Conservation (phyloP, 2,113 vertebrate species). For the Acrocephalus kingi region DNA sequence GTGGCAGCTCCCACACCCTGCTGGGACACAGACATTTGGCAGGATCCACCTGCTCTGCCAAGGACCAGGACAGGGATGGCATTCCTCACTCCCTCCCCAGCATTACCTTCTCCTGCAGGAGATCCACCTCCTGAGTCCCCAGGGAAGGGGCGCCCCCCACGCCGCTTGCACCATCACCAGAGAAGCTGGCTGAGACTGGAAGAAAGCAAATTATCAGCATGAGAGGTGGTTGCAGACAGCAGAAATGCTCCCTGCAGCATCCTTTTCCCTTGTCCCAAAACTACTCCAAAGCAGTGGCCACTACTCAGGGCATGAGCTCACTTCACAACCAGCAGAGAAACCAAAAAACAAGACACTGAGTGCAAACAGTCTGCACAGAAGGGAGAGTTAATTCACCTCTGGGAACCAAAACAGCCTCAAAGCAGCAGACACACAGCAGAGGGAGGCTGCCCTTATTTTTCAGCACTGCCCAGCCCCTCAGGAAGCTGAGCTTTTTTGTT, state of each 20-base stretch:
- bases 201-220: not conserved
- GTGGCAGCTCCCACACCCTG: not conserved
- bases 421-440: not conserved
- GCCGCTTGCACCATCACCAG: not conserved
- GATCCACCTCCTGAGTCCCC: not conserved
- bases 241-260: not conserved
- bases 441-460: not conserved
- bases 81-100: not conserved
- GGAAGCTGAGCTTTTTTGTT: not conserved
- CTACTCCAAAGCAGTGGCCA: not conserved
- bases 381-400: not conserved
- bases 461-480: not conserved
- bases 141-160: not conserved
- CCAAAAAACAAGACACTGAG: too few species aligned
- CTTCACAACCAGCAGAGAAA: not conserved
- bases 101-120: slow-evolving; percentile 55
- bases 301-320: rapidly evolving
- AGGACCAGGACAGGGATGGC: not conserved
- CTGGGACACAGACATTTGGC: not conserved
- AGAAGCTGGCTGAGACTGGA: not conserved
- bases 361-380: not conserved
- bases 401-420: not conserved
- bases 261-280: not conserved
- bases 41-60: not conserved
- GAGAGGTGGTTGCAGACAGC: not conserved